These are phyloP conservation scores for Pedetes capensis DNA, from an alignment of 2,113 vertebrate genomes.

Conservation along the genomic window DNA sequence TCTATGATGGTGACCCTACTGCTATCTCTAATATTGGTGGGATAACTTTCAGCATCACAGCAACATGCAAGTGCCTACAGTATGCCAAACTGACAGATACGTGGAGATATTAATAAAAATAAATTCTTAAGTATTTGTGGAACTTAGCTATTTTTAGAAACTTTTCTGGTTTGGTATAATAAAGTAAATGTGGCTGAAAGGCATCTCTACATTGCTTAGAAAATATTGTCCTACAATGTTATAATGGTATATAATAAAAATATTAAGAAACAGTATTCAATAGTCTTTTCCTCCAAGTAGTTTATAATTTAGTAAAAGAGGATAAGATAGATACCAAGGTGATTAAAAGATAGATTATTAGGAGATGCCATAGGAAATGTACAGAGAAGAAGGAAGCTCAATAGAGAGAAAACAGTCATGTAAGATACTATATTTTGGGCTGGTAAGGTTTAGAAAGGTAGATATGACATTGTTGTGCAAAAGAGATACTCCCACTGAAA, in stretches of 20 bases:
- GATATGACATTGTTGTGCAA: not conserved
- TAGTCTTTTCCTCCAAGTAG: not conserved
- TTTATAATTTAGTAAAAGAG: not conserved
- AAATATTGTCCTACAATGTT: not conserved
- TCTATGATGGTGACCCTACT: no score
- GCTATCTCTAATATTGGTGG: no score
- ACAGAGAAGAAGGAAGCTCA: not conserved
- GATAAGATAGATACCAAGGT: not conserved
- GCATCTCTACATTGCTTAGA: not conserved
- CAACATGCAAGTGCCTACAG: no score
- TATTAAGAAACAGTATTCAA: not conserved
- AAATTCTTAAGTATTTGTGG: not conserved
- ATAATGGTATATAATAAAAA: not conserved
- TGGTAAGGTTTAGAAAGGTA: not conserved
- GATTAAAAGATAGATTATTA: not conserved
- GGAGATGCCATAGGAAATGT: not conserved
- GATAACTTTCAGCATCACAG: no score
- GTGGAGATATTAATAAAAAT: not conserved
- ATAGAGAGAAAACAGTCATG: not conserved
- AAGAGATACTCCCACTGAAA: not conserved
- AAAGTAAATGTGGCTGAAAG: not conserved
- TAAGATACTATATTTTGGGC: not conserved
- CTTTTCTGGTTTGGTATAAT: not conserved
- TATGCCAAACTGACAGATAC: no score
- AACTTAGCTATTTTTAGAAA: constrained; percentile 41